Conservation (phyloP, 2,113 vertebrate species). For the Perca schrenkii region DNA sequence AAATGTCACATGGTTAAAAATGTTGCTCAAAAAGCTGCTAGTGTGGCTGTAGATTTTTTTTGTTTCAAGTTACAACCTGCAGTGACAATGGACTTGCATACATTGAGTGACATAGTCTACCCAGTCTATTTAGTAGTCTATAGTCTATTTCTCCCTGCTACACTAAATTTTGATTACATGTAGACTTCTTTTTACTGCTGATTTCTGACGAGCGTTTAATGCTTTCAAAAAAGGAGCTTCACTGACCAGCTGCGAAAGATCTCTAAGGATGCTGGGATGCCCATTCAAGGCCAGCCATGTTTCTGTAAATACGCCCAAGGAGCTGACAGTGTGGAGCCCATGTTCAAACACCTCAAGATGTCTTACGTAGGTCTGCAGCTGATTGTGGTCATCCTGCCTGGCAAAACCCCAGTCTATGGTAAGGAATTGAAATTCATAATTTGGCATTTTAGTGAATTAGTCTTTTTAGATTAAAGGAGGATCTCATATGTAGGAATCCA, state of each 20-base stretch:
- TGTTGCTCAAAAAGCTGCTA: too few species aligned
- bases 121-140: too few species aligned
- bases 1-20: too few species aligned
- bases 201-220: constrained; percentile 3
- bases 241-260: constrained; percentile 98
- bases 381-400: constrained; percentile 97
- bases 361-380: constrained; percentile 98
- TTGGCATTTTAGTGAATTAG: background rate
- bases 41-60: background rate
- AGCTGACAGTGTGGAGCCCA: constrained; percentile 98
- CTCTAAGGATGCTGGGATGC: constrained; percentile 99
- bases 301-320: constrained; percentile 99
- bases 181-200: background rate
- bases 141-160: background rate
- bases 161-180: background rate
- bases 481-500: background rate
- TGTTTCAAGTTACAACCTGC: background rate
- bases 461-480: background rate
- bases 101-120: too few species aligned
- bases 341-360: constrained; percentile 99
- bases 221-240: constrained; percentile 89
- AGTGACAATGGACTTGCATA: background rate
- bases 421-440: constrained; percentile 41
- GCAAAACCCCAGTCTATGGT: constrained; percentile 98
- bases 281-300: constrained; percentile 98